Evolutionary conservation across 37 sponge, comb jelly and placozoan genomes (phyloP), one percentile per base, ranked within the genome.

Genomic region (Oopsacas minuta): DNA sequence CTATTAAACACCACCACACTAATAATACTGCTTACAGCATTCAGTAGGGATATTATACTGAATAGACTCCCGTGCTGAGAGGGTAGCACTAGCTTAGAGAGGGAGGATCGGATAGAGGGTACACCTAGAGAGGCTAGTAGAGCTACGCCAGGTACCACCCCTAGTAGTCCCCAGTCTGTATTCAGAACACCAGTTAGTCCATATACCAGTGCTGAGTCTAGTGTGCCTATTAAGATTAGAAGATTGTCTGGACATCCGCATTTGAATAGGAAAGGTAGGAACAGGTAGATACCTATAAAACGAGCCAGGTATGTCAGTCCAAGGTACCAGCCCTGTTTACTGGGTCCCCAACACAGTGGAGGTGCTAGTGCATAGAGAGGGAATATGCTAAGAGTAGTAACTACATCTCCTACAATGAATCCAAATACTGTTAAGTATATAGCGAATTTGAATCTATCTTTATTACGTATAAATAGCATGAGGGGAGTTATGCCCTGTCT

Each of bases 181-280:
- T 61, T 25, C 22, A 61, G 30, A 5, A 12, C 20, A 5, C 75
- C 75, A 20, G 75, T 61, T 34, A 61, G 75, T 61, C 75, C 75
- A 34, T 61, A 61, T 25, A 61, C 75, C 22, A 61, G 75, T 34
- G 75, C 75, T 7, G 20, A 25, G 75, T 61, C 75, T 3, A 61
- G 32, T 5, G 30, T 61, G 75, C 75, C 30, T 10, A 61, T n/a
- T 61, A 61, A n/a, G 30, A 61, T 61, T 3, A 61, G 75, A 3
- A 61, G 75, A 34, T 61, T 61, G 75, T 61, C 75, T 34, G 75
- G 75, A 61, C 20, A 25, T 7, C 75, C 75, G 30, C 75, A 61
- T n/a, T 61, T 61, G 75, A 61, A 61, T 61, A 61, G 75, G 75
- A 61, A 25, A 25, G 75, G 75, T n/a, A 61, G 75, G 22, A 61